phyloP scores from a whole-genome alignment of 2,797 vertebrate species.

The Tolypeutes matacus region DNA sequence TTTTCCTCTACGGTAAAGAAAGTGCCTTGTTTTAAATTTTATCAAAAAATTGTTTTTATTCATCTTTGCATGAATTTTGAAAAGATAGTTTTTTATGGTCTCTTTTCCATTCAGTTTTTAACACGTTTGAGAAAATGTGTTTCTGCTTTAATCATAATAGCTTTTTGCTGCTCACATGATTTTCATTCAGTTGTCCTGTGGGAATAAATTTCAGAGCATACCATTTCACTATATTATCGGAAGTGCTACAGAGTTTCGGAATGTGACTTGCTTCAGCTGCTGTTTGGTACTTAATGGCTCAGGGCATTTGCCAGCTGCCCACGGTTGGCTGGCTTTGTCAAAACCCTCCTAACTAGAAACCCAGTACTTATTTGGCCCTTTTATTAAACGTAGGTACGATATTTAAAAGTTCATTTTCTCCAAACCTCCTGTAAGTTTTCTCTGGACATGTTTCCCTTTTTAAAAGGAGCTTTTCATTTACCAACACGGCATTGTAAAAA shows the following conservation, averaged over 20 bases:
- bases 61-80: neutral
- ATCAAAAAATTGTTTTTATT: neutral
- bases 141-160: neutral
- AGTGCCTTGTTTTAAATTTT: neutral
- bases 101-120: slow-evolving; percentile 10
- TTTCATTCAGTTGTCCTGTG: slow-evolving; percentile 52
- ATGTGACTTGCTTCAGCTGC: slow-evolving; percentile 78
- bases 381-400: slow-evolving; percentile 60
- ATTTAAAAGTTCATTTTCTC: slow-evolving; percentile 57
- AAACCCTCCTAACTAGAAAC: slow-evolving; percentile 27
- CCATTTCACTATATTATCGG: slow-evolving; percentile 56
- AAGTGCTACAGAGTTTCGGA: slow-evolving; percentile 70
- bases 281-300: slow-evolving; percentile 61
- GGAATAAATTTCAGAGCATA: slow-evolving; percentile 65
- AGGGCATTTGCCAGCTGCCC: slow-evolving; percentile 75
- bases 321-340: neutral
- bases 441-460: slow-evolving; percentile 59
- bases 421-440: slow-evolving; percentile 27
- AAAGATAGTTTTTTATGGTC: neutral
- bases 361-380: slow-evolving; percentile 7
- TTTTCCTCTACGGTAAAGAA: slow-evolving; percentile 25
- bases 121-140: slow-evolving; percentile 16
- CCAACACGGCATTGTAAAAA: slow-evolving; percentile 56
- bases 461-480: slow-evolving; percentile 56
- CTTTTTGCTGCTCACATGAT: neutral